A percentile compares a stretch with the other conserved stretches of the same genome.
These are phyloP conservation scores for Mythimna ferrago DNA, from an alignment of 2,888 invertebrate genomes.

Conservation along the genomic window DNA sequence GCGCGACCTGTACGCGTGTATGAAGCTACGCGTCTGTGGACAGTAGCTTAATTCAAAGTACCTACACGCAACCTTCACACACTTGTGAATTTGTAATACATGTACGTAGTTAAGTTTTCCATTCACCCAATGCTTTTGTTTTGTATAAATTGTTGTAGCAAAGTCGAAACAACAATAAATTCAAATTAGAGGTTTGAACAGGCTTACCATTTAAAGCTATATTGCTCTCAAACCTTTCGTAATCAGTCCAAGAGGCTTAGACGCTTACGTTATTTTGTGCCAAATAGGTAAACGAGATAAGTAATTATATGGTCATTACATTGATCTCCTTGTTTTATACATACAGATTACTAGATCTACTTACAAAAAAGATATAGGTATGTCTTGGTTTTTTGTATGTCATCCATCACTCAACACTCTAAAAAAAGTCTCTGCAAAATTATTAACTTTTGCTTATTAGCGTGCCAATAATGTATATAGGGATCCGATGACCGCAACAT, in stretches of 20 bases:
- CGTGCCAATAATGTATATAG: too few species aligned
- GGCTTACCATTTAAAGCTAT: slow-evolving; percentile 30
- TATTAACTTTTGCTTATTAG: background rate
- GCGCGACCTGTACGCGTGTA: too few species aligned
- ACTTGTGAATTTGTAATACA: background rate
- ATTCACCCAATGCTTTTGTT: slow-evolving; percentile 27
- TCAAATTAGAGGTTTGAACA: slow-evolving; percentile 45
- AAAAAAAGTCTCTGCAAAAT: background rate
- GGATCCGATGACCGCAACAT: too few species aligned
- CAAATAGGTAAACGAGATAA: slow-evolving; percentile 30
- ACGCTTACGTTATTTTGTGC: slow-evolving; percentile 3
- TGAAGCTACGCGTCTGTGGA: too few species aligned
- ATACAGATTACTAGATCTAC: too few species aligned
- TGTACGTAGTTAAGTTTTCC: slow-evolving; percentile 6
- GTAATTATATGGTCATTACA: slow-evolving; percentile 11
- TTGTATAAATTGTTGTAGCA: slow-evolving; percentile 34
- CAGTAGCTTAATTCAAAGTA: background rate
- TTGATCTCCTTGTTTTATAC: slow-evolving; percentile 23
- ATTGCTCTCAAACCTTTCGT: slow-evolving; percentile 37
- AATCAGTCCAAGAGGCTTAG: slow-evolving; percentile 31
- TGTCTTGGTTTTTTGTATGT: too few species aligned
- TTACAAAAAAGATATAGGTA: too few species aligned
- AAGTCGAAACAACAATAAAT: slow-evolving; percentile 50
- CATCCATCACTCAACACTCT: background rate
- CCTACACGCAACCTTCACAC: background rate